Conservation (phyloP, 2,797 vertebrate species). For the Brotula barbata region DNA sequence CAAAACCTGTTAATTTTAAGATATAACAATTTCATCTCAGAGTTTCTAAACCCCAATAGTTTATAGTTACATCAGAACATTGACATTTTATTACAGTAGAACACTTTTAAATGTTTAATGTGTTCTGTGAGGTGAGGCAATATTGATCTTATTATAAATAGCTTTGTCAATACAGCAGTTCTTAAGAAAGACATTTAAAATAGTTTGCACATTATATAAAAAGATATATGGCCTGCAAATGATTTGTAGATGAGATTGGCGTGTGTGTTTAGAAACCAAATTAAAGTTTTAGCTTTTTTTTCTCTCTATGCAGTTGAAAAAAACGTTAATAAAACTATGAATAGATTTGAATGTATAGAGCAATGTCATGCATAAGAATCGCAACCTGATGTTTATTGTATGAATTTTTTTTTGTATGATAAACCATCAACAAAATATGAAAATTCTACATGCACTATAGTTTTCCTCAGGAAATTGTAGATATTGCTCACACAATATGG, state of each 20-base stretch:
- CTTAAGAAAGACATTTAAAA: not conserved
- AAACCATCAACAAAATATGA: too few relatives aligned
- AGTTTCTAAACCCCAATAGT: not conserved
- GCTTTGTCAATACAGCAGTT: conserved; percentile 1
- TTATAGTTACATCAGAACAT: not conserved
- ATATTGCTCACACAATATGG: too few relatives aligned
- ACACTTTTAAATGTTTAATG: conserved; percentile 6
- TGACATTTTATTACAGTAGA: conserved; percentile 27
- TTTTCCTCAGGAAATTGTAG: not conserved
- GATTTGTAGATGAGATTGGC: not conserved
- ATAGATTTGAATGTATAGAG: not conserved
- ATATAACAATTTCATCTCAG: not conserved
- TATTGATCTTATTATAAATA: conserved; percentile 24
- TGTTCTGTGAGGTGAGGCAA: conserved; percentile 10
- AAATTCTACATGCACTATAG: too few relatives aligned
- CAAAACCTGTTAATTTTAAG: not conserved
- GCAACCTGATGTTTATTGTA: too few relatives aligned
- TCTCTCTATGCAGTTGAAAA: conserved; percentile 27
- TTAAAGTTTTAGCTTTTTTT: conserved; percentile 7
- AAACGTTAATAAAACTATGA: conserved; percentile 49
- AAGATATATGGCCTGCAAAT: conserved; percentile 8
- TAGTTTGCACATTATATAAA: conserved; percentile 26
- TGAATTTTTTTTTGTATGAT: too few relatives aligned
- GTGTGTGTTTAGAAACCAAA: conserved; percentile 7
- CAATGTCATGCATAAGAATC: not conserved